phyloP scores from a whole-genome alignment of 2,797 vertebrate genomes.

The Zenarchopterus dispar region DNA sequence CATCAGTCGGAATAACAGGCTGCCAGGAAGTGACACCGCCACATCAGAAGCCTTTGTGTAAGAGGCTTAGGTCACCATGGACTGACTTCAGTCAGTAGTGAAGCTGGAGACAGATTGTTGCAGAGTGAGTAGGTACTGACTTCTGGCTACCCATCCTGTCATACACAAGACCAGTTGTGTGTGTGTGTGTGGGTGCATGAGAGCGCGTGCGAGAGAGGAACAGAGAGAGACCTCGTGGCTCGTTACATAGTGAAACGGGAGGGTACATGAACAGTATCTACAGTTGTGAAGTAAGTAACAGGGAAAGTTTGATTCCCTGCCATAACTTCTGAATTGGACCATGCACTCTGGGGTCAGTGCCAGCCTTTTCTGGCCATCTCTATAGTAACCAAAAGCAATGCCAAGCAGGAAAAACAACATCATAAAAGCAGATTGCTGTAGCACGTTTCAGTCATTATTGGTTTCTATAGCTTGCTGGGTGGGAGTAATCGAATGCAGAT shows the following conservation, averaged over 20 bases:
- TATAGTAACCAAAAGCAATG: constrained; percentile 63
- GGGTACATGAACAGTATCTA: constrained; percentile 8
- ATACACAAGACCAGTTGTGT: constrained; percentile 36
- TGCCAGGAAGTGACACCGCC: constrained; percentile 69
- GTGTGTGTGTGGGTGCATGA: constrained; percentile 8
- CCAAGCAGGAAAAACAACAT: constrained; percentile 70
- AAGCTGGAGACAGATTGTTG: constrained; percentile 27
- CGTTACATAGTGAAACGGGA: constrained; percentile 56
- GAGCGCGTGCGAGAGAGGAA: not conserved
- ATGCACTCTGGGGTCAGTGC: constrained; percentile 9
- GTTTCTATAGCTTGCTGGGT: constrained; percentile 68
- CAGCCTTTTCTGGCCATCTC: constrained; percentile 47
- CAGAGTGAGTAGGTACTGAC: constrained; percentile 59
- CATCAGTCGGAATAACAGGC: constrained; percentile 58
- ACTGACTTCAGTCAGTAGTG: constrained; percentile 47
- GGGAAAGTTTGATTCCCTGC: constrained; percentile 7
- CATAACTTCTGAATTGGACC: constrained; percentile 21
- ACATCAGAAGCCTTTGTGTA: constrained; percentile 62
- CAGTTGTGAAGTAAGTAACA: constrained; percentile 22
- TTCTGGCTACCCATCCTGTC: constrained; percentile 55
- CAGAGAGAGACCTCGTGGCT: constrained; percentile 25
- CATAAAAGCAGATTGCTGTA: constrained; percentile 70
- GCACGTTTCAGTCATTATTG: constrained; percentile 69
- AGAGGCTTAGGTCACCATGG: constrained; percentile 37
- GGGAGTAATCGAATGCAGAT: constrained; percentile 74